Base-by-base conservation (phyloP, 2,797 vertebrate species). In the Pseudocheirus occidentalis region DNA sequence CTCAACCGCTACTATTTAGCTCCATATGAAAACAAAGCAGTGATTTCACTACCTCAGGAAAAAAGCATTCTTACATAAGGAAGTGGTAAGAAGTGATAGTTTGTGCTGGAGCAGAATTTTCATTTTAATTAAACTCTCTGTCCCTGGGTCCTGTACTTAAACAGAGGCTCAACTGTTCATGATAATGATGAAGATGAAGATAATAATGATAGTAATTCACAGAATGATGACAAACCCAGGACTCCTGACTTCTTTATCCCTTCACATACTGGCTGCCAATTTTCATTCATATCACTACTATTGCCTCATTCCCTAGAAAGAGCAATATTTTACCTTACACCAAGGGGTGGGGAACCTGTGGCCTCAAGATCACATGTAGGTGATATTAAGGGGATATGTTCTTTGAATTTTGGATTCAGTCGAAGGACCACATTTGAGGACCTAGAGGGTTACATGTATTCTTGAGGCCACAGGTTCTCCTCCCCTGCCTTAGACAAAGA, bases 71-170 rank as follows among this genome's bases (percentile, higher is more conserved):
- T 73, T 9, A 0, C 0, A 0, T 12, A 10, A 9, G 29, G 12
- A 29, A 73, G 28, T 14, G 6, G 5, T 0, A 0, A 0, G 0
- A 46, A 90, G 18, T 0, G 0, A 18, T 0, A 0, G 27, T 29
- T 18, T 1, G 0, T 0, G 4, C 24, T 14, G n/a, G 13, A 46
- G 24, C 16, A 0, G 0, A 0, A 16, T 1, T 0, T 0, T 12
- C 62, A n/a, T n/a, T 54, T 81, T 1, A 1, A 81, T 27, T 34
- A 5, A 7, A 34, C n/a, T 1, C 0, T 1, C 13, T 0, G 16
- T 29, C 55, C 91, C 31, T 0, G 2, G 4, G 91, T 28, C 3
- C 1, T 0, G 2, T 1, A 18, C 54, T 0, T 27, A 46, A 54
- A 5, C 21, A 24, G 0, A 93, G n/a, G 18, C 28, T 55, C 0